Percentiles rank a stretch among this genome's conserved stretches.
These are phyloP conservation scores for Tigriopus japonicus DNA, from an alignment of 1,140 invertebrate genomes.

Conservation along the genomic window DNA sequence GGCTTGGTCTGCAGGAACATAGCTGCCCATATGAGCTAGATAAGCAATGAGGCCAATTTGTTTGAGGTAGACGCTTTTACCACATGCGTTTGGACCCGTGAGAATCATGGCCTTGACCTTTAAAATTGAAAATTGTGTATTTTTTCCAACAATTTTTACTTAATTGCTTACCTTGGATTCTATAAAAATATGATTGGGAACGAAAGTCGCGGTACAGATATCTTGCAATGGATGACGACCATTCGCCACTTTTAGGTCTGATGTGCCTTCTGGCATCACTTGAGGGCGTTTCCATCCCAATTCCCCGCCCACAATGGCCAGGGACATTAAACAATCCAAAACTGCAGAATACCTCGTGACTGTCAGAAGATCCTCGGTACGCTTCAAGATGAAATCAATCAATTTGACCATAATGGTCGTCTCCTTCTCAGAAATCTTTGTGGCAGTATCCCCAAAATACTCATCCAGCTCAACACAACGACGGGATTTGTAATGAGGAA, in stretches of 20 bases:
- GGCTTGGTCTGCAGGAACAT: conserved; percentile 57
- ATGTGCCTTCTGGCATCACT: conserved; percentile 32
- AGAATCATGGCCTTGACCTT: conserved; percentile 49
- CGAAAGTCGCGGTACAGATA: conserved; percentile 39
- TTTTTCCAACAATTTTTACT: too few species aligned
- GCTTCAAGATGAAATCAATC: conserved; percentile 4
- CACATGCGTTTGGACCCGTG: conserved; percentile 73
- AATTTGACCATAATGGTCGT: conserved; percentile 4
- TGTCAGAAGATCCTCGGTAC: background rate
- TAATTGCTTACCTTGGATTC: too few species aligned
- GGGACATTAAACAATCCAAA: conserved; percentile 42
- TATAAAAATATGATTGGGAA: conserved; percentile 36
- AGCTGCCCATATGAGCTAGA: conserved; percentile 71
- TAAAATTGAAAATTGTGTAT: conserved; percentile 31
- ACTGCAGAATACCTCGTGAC: conserved; percentile 7
- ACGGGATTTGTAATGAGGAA: conserved; percentile 12
- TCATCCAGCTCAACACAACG: conserved; percentile 14
- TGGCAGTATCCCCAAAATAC: conserved; percentile 12
- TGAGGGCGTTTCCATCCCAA: conserved; percentile 47
- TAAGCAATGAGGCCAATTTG: conserved; percentile 54
- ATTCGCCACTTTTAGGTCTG: conserved; percentile 41
- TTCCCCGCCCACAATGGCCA: conserved; percentile 45
- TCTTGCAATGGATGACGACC: conserved; percentile 62
- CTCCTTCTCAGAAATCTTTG: conserved; percentile 15
- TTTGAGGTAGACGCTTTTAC: conserved; percentile 79